phyloP scores from a whole-genome alignment of 2,888 invertebrate species.

The Tridacna gigas region DNA sequence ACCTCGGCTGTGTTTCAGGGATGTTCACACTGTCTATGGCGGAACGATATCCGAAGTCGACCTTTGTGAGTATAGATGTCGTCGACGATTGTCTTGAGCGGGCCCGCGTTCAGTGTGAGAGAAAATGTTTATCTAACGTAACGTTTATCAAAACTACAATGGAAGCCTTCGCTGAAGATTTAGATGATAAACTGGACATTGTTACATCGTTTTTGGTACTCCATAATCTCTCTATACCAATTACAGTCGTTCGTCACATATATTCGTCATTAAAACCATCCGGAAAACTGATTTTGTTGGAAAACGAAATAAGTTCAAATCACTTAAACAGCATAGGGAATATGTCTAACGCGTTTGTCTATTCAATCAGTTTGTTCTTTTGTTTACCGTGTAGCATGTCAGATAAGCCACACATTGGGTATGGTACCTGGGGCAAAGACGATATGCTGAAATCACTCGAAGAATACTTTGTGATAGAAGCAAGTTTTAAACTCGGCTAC shows the following conservation, averaged over 20 bases:
- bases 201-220: slow-evolving; percentile 46
- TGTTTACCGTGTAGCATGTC: slow-evolving; percentile 57
- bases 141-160: slow-evolving; percentile 18
- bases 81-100: slow-evolving; percentile 5
- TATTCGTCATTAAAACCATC: slow-evolving; percentile 40
- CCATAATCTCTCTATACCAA: slow-evolving; percentile 55
- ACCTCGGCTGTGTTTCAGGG: slow-evolving; percentile 49
- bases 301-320: slow-evolving; percentile 38
- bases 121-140: slow-evolving; percentile 32
- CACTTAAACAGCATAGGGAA: slow-evolving; percentile 37
- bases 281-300: slow-evolving; percentile 41
- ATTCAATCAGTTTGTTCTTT: slow-evolving; percentile 44
- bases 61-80: slow-evolving; percentile 42
- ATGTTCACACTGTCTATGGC: slow-evolving; percentile 30
- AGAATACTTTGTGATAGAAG: no score
- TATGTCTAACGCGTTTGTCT: slow-evolving; percentile 31
- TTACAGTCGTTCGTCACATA: slow-evolving; percentile 43
- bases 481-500: no score
- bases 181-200: slow-evolving; percentile 36
- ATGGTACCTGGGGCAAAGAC: slow-evolving; percentile 60
- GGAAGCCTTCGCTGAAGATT: neutral
- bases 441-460: slow-evolving; percentile 13
- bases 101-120: slow-evolving; percentile 22
- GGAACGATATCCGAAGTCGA: slow-evolving; percentile 44
- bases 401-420: slow-evolving; percentile 38